Base-by-base conservation (phyloP, 2,888 invertebrate species). In the Oxytorus armatus region DNA sequence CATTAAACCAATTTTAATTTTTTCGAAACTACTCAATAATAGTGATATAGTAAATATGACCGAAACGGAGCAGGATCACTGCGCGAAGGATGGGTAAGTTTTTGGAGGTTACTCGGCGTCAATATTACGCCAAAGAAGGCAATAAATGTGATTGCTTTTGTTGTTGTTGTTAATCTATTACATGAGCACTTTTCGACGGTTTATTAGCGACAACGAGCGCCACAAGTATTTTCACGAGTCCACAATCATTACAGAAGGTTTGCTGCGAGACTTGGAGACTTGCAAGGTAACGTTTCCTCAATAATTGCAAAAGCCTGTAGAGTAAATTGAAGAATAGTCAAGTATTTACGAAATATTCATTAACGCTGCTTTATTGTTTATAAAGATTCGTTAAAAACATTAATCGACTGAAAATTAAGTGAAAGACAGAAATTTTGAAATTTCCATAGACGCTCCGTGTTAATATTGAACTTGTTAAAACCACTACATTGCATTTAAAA, bases 181-280 rank as follows among this genome's bases (percentile, higher is more conserved):
- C 10, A 61, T 53, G 14, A 63, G 47, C 1, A 44, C 59, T 79
- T 81, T 65, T 18, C 3, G 7, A 21, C 18, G 11, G 11, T 57
- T 72, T 76, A 73, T 16, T 61, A 88, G 87, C 29, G 66, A 55
- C 1, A 72, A 72, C 5, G 87, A 87, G 33, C 81, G 77, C 5
- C 83, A 85, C 55, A 29, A 70, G 33, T 83, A 87, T 25, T 51
- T 88, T 10, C 80, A 87, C 33, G 89, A 91, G 69, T 89, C 88
- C 39, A 81, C 86, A n/a, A 70, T 55, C 14, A 82, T 87, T 3
- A 82, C 89, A 14, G 83, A 87, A 25, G 78, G 73, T 63, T 77
- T 91, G 2, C 86, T 89, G 73, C 85, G 82, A 44, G 89, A 90
- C 23, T 82, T 91, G 51, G 82, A 83, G 23, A 65, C 82, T 3